These are phyloP conservation scores for Drosophila colorata DNA, from an alignment of 2,888 invertebrate species.

Conservation along the genomic window DNA sequence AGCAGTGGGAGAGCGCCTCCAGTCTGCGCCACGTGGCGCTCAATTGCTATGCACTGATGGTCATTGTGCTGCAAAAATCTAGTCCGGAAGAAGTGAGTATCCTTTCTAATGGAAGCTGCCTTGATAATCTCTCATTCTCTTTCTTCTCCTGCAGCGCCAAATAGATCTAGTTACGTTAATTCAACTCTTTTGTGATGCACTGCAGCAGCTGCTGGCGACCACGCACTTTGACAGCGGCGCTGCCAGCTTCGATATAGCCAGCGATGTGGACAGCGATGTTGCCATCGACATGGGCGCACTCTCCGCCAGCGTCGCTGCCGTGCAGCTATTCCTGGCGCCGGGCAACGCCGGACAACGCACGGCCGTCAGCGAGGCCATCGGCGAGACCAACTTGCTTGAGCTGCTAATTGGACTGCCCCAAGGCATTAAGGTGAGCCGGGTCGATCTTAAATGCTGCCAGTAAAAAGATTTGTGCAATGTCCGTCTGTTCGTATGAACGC, in stretches of 20 bases:
- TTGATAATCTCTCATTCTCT: background rate
- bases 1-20: conserved; percentile 84
- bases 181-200: conserved; percentile 85
- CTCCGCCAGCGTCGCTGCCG: conserved; percentile 82
- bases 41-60: conserved; percentile 87
- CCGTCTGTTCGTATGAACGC: too few relatives aligned
- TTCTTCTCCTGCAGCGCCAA: conserved; percentile 85
- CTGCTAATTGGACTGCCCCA: conserved; percentile 83
- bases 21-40: conserved; percentile 85
- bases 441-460: too few relatives aligned
- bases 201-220: conserved; percentile 82
- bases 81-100: conserved; percentile 86
- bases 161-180: conserved; percentile 86
- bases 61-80: conserved; percentile 87
- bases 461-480: too few relatives aligned
- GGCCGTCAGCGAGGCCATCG: conserved; percentile 83
- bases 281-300: conserved; percentile 83
- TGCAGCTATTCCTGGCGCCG: conserved; percentile 81
- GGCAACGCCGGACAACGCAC: conserved; percentile 55
- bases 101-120: background rate
- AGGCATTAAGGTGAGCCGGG: conserved; percentile 74
- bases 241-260: conserved; percentile 81
- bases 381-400: conserved; percentile 85
- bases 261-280: conserved; percentile 74
- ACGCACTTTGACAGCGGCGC: conserved; percentile 77